phyloP scores from a whole-genome alignment of 2,797 vertebrate species.

The Tragelaphus oryx region DNA sequence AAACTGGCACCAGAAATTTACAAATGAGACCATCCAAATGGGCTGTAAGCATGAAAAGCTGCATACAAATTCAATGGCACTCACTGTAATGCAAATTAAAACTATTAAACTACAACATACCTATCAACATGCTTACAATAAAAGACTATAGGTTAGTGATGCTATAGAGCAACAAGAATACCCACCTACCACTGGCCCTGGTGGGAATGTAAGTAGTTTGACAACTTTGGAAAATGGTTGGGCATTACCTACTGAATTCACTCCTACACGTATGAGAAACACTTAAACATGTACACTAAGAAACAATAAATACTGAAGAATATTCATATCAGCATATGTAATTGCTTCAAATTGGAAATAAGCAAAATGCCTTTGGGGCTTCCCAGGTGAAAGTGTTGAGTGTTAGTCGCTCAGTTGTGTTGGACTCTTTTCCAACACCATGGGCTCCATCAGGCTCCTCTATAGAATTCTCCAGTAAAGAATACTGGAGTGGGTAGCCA shows the following conservation, averaged over 20 bases:
- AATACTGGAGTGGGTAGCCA: background rate
- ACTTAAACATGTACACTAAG: background rate
- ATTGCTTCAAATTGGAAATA: background rate
- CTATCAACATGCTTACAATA: background rate
- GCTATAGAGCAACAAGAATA: background rate
- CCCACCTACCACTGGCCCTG: background rate
- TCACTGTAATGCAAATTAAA: background rate
- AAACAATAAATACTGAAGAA: background rate
- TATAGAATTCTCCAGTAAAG: background rate
- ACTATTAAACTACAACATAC: background rate
- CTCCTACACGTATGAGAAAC: background rate
- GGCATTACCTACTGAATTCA: background rate
- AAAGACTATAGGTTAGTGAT: background rate
- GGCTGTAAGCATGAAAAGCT: background rate
- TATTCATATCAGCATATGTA: background rate
- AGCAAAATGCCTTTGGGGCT: background rate
- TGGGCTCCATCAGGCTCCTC: background rate
- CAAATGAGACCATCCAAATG: background rate
- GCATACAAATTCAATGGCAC: background rate
- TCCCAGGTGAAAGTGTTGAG: background rate
- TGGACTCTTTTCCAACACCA: background rate
- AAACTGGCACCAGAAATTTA: background rate
- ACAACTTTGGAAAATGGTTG: background rate
- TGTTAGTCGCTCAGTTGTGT: background rate
- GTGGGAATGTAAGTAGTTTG: background rate